Evolutionary conservation across 35 echinoderm and acorn worm species (phyloP), one percentile per base, ranked within the genome.

Genomic region (Heliocidaris erythrogramma): DNA sequence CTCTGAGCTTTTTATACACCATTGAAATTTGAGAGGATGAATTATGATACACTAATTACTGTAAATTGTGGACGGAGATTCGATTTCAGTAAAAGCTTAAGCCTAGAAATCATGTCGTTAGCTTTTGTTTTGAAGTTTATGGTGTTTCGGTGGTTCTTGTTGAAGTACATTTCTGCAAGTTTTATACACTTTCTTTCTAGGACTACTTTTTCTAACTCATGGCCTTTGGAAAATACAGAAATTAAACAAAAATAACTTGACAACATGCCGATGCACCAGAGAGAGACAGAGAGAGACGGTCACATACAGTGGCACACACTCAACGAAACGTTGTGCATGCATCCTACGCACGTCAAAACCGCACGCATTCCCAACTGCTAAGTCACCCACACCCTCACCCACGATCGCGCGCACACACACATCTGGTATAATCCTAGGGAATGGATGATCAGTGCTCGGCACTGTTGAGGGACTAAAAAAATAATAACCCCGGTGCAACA

Each of bases 401-500:
- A 78, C 65, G 17, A 18, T 7, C 65, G 14, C 65, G 65, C 65
- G 65, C 65, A 78, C 65, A n/a, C 65, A 78, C 65, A 17, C 65
- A 78, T 78, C 65, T 78, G 65, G 65, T 78, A n/a, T 27, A 27
- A 78, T 21, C 65, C 7, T 7, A 78, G 65, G 21, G 65, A 27
- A 78, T 9, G 60, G 65, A 78, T 78, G 65, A 78, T 78, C 21
- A n/a, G 65, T 18, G 65, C 65, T 78, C 65, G 24, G 24, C 65
- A 78, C 65, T 21, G 65, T n/a, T 27, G 65, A 78, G 65, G 87
- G 47, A 32, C 31, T 32, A 89, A 89, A 89, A 89, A 89, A 92
- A 92, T 92, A 92, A 92, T 92, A 92, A 92, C 91, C 35, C 47
- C 91, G 24, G 14, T 52, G 48, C 91, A 89, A 89, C 91, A 49